Evolutionary conservation across 2,888 invertebrate species (phyloP).

Genomic region (Microctonus aethiopoides): DNA sequence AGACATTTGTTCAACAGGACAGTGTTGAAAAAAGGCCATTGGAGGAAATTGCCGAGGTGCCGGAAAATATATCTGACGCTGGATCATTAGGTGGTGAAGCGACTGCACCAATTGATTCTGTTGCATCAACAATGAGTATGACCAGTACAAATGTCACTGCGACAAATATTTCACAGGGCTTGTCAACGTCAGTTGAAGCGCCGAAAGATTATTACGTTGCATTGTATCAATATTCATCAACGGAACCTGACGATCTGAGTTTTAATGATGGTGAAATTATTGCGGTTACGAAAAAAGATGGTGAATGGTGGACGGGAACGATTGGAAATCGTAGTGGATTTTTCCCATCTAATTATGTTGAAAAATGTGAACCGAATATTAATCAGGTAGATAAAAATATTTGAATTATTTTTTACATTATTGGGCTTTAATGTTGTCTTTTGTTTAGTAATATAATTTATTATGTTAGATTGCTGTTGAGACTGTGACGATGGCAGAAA

Average conservation of each 20-base stretch:
- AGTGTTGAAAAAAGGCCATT: constrained; percentile 65
- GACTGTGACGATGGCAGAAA: constrained; percentile 56
- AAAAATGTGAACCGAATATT: constrained; percentile 71
- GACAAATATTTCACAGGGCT: constrained; percentile 28
- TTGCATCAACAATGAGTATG: constrained; percentile 61
- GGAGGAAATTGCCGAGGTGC: constrained; percentile 81
- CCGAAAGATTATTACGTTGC: constrained; percentile 85
- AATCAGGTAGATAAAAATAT: constrained; percentile 52
- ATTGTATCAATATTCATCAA: constrained; percentile 89
- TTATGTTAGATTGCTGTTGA: constrained; percentile 40
- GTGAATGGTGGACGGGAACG: constrained; percentile 99
- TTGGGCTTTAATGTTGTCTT: not conserved
- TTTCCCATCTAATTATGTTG: constrained; percentile 98
- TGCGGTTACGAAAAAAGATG: constrained; percentile 87
- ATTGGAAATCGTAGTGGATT: constrained; percentile 87
- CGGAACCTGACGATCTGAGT: constrained; percentile 89
- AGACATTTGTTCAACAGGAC: constrained; percentile 61
- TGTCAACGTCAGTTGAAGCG: constrained; percentile 54
- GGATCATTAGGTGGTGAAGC: constrained; percentile 65
- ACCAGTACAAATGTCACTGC: constrained; percentile 51
- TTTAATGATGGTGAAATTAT: constrained; percentile 90
- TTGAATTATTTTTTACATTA: not conserved
- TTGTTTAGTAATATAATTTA: constrained; percentile 19
- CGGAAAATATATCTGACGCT: constrained; percentile 71
- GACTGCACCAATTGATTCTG: constrained; percentile 53